Base-by-base conservation (phyloP, 2,888 invertebrate genomes). In the Villa cingulata region DNA sequence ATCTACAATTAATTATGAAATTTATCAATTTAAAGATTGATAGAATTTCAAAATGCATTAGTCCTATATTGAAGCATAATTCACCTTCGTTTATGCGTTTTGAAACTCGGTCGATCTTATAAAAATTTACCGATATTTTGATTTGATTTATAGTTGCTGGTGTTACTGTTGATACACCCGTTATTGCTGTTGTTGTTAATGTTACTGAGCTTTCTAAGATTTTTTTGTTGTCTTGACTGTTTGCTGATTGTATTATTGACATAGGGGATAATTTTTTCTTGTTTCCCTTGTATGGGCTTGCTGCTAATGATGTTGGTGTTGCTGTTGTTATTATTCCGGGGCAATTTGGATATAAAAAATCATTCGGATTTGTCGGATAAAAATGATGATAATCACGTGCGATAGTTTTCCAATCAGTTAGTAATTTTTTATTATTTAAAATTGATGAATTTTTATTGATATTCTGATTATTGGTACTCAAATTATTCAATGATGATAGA, bases 331-430 rank as follows among this genome's bases (percentile, higher is more conserved):
- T 12, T 32, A 32, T 41, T 41, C 55, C 55, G 19, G 55, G 51
- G 46, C 52, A 55, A 46, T 52, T 54, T 48, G 55, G 54, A 40
- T 53, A 49, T 39, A 54, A 46, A 45, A 52, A 51, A 48, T 54
- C 53, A 48, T 43, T 48, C 12, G 43, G 46, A 32, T n/a, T n/a
- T n/a, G n/a, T n/a, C n/a, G n/a, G n/a, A n/a, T n/a, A n/a, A n/a
- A n/a, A n/a, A 23, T 23, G 23, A 23, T 23, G 23, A 23, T 23
- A 7, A 23, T 53, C 49, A 19, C 48, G 46, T 18, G 53, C 46
- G 12, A 54, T 50, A 16, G 48, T 48, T 32, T 52, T 54, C 54
- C 55, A 55, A 44, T 55, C 54, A 9, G 53, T 54, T 18, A 54
- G 38, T 6, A 39, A 45, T 42, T 48, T 52, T 16, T 48, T 49